Evolutionary conservation across 2,797 vertebrate genomes (phyloP).

Genomic region (Scomberomorus guttatus): DNA sequence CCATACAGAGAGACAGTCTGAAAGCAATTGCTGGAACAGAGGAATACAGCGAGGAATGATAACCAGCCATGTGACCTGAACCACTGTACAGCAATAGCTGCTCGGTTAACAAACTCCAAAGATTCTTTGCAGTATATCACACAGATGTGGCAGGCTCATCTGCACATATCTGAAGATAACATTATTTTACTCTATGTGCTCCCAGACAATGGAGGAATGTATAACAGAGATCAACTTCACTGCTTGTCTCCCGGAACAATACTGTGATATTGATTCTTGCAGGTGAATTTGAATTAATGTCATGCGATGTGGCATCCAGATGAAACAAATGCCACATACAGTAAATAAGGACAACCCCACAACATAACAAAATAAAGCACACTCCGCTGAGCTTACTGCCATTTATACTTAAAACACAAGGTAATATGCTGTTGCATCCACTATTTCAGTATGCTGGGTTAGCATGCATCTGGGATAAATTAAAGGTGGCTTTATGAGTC

Average conservation of each 20-base stretch:
- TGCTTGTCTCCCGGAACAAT: constrained; percentile 47
- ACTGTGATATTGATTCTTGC: constrained; percentile 51
- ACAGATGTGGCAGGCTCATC: constrained; percentile 47
- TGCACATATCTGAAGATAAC: constrained; percentile 36
- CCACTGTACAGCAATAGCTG: constrained; percentile 16
- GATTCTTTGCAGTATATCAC: constrained; percentile 38
- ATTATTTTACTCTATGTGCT: constrained; percentile 28
- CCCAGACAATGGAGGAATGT: constrained; percentile 38
- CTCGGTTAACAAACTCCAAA: constrained; percentile 34
- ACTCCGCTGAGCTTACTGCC: constrained; percentile 9
- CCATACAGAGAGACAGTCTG: constrained; percentile 48
- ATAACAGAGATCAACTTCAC: constrained; percentile 44
- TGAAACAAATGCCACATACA: constrained; percentile 61
- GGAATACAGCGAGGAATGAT: constrained; percentile 51
- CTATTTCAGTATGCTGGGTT: constrained; percentile 44
- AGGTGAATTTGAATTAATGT: constrained; percentile 61
- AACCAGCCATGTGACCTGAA: constrained; percentile 48
- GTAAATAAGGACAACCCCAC: constrained; percentile 55
- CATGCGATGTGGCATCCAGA: constrained; percentile 50
- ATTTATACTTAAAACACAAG: constrained; percentile 58
- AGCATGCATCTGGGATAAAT: constrained; percentile 67
- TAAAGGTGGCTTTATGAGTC: constrained; percentile 73
- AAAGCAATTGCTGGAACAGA: constrained; percentile 63
- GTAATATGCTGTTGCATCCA: constrained; percentile 45
- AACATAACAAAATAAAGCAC: constrained; percentile 30